Evolutionary conservation across 2,113 vertebrate species (phyloP).

Genomic region (Shinisaurus crocodilurus): DNA sequence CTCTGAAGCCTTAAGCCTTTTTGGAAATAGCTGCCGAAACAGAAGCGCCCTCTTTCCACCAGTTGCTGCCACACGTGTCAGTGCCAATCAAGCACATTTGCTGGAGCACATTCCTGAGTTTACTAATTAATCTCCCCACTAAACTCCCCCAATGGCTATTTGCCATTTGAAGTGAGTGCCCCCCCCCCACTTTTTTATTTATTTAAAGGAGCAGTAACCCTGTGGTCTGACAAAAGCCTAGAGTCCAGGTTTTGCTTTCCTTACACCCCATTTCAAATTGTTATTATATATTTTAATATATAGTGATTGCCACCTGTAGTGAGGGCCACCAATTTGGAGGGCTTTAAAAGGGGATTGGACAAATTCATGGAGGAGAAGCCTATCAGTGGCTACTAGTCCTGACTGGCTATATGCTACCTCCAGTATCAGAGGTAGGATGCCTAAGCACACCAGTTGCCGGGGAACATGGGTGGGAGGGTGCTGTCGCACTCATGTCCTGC

Average conservation of each 20-base stretch:
- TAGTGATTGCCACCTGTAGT: too few species aligned
- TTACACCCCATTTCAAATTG: neutral
- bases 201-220: slow-evolving; percentile 66
- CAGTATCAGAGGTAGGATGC: too few species aligned
- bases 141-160: slow-evolving; percentile 56
- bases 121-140: slow-evolving; percentile 80
- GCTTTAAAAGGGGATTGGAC: too few species aligned
- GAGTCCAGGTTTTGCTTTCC: slow-evolving; percentile 11
- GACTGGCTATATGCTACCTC: too few species aligned
- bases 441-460: too few species aligned
- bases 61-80: slow-evolving; percentile 87
- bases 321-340: too few species aligned
- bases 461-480: too few species aligned
- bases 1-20: slow-evolving; percentile 73
- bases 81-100: slow-evolving; percentile 87
- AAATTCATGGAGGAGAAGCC: too few species aligned
- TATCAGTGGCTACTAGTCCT: too few species aligned
- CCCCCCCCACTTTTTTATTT: slow-evolving; percentile 41
- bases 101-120: slow-evolving; percentile 76
- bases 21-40: slow-evolving; percentile 73
- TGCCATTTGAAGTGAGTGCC: slow-evolving; percentile 64
- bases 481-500: too few species aligned
- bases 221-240: neutral
- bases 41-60: slow-evolving; percentile 68
- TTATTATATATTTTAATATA: too few species aligned